Conservation (phyloP, 1,140 invertebrate genomes). For the Zaprionus tsacasi region DNA sequence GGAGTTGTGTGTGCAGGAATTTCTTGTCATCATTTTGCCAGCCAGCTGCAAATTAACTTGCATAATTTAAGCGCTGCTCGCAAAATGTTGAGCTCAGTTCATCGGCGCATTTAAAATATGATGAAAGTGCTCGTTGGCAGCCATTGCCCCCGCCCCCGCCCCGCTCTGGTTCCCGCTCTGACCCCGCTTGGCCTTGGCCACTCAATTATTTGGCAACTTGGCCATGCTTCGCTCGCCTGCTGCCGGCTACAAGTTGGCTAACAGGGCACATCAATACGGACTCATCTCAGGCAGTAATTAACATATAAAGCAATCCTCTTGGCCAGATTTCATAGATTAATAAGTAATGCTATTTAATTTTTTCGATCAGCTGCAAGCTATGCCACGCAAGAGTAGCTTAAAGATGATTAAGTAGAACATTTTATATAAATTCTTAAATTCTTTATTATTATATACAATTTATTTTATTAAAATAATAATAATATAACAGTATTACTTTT, state of each 20-base stretch:
- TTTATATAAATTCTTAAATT: too few species aligned
- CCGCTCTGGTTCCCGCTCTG: background rate
- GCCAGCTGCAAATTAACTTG: constrained; percentile 76
- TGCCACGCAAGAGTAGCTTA: too few species aligned
- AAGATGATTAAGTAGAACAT: too few species aligned
- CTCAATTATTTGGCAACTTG: constrained; percentile 58
- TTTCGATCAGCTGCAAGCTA: background rate
- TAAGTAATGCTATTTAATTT: constrained; percentile 7
- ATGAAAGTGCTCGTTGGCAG: constrained; percentile 30
- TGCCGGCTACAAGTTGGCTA: background rate
- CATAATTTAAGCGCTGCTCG: constrained; percentile 72
- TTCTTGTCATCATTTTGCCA: constrained; percentile 77
- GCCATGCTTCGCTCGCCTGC: constrained; percentile 38
- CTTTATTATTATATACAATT: too few species aligned
- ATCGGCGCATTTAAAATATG: constrained; percentile 66
- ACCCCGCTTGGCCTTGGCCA: constrained; percentile 49
- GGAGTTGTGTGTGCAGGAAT: constrained; percentile 50
- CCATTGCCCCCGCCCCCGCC: background rate
- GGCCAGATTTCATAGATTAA: background rate
- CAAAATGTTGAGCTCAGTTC: constrained; percentile 64
- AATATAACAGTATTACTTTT: too few species aligned
- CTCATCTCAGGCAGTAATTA: constrained; percentile 17
- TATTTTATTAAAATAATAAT: too few species aligned
- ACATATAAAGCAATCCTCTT: constrained; percentile 12
- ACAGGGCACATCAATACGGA: background rate